These are phyloP conservation scores for Eremobia ochroleuca DNA, from an alignment of 2,888 invertebrate species.

Conservation along the genomic window DNA sequence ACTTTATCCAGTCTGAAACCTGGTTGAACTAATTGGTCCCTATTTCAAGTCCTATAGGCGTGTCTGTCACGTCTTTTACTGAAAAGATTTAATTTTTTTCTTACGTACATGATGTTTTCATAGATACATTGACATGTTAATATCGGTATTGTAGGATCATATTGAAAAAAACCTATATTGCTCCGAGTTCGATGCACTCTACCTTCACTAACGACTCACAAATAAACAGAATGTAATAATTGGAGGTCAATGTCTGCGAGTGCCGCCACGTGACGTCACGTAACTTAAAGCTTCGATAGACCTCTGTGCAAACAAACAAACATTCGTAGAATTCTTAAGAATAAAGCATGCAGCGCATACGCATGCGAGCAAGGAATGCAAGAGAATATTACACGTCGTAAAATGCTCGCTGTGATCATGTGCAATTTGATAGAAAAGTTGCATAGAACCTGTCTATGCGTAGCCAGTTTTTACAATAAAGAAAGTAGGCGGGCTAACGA, in stretches of 20 bases:
- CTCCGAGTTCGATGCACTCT: constrained; percentile 43
- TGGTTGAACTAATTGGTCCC: no score
- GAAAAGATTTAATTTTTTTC: no score
- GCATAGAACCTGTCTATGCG: constrained; percentile 49
- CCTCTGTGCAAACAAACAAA: constrained; percentile 45
- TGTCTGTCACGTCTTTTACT: no score
- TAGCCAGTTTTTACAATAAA: constrained; percentile 58
- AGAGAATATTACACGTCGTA: constrained; percentile 36
- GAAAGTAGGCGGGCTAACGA: constrained; percentile 60
- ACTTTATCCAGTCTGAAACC: no score
- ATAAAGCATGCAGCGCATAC: constrained; percentile 33
- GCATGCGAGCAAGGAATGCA: constrained; percentile 43
- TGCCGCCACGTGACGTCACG: constrained; percentile 34
- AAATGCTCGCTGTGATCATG: constrained; percentile 34
- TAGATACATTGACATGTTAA: no score
- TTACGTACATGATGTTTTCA: no score
- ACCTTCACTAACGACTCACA: constrained; percentile 36
- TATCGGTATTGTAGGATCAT: background rate
- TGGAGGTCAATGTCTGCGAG: constrained; percentile 72
- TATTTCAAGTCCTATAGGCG: no score
- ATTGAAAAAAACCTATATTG: constrained; percentile 17
- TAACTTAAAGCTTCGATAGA: constrained; percentile 39
- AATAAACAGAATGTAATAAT: constrained; percentile 53
- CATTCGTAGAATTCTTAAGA: constrained; percentile 33
- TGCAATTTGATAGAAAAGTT: constrained; percentile 56